Evolutionary conservation across 2,797 vertebrate genomes (phyloP).

Genomic region (Taeniopygia guttata): DNA sequence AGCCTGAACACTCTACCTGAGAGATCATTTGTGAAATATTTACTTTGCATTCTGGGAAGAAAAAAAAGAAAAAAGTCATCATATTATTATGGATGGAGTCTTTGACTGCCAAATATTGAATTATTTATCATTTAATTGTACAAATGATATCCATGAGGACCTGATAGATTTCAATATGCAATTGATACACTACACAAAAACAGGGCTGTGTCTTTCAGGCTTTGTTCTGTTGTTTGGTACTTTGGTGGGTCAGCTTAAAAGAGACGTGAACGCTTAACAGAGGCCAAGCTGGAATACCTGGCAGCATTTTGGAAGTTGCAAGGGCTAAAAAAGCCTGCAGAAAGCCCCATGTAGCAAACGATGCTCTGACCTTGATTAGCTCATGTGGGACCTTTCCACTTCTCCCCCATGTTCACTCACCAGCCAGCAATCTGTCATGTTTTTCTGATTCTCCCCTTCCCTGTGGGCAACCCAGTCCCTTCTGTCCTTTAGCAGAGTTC

Average conservation of each 20-base stretch:
- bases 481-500: neutral
- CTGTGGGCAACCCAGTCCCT: neutral
- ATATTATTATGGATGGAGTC: constrained; percentile 34
- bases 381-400: neutral
- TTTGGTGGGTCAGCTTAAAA: neutral
- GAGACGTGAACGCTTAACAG: neutral
- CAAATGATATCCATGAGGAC: constrained; percentile 42
- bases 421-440: accelerated
- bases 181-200: neutral
- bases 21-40: constrained; percentile 48
- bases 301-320: neutral
- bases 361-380: neutral
- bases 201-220: neutral
- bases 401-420: neutral
- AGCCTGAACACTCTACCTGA: neutral
- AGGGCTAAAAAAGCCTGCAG: neutral
- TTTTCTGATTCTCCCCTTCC: neutral
- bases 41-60: neutral
- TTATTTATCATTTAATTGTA: constrained; percentile 62
- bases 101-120: constrained; percentile 43
- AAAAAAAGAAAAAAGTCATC: neutral
- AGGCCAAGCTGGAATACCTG: neutral
- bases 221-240: neutral
- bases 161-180: constrained; percentile 41
- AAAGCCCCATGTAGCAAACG: neutral